These are phyloP conservation scores for Ormyrus pomaceus DNA, from an alignment of 2,888 invertebrate species.

Conservation along the genomic window DNA sequence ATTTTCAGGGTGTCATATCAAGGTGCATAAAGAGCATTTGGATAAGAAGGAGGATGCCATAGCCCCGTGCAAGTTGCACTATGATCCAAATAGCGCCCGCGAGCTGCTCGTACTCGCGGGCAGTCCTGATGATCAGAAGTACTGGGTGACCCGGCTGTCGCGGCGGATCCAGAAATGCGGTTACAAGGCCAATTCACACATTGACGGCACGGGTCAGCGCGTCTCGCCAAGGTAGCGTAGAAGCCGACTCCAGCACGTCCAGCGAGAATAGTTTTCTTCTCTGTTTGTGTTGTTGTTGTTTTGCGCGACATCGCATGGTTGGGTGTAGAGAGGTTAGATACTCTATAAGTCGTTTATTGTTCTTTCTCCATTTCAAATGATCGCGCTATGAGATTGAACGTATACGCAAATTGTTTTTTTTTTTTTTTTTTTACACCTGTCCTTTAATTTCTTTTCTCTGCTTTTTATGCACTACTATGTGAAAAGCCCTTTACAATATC, in stretches of 20 bases:
- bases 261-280: constrained; percentile 72
- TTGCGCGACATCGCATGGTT: constrained; percentile 69
- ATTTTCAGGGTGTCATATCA: constrained; percentile 91
- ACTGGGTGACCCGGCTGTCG: constrained; percentile 94
- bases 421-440: background rate
- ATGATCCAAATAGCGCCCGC: constrained; percentile 94
- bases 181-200: constrained; percentile 87
- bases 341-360: constrained; percentile 63
- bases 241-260: constrained; percentile 63
- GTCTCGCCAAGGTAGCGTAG: constrained; percentile 85
- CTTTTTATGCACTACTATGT: background rate
- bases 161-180: constrained; percentile 95
- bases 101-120: constrained; percentile 94
- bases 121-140: constrained; percentile 90
- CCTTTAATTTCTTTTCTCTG: too few species aligned
- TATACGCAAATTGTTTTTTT: background rate
- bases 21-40: constrained; percentile 98
- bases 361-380: constrained; percentile 29
- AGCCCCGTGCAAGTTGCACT: constrained; percentile 97
- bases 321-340: constrained; percentile 72
- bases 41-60: constrained; percentile 89
- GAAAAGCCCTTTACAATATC: background rate
- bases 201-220: constrained; percentile 73
- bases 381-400: background rate
- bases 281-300: constrained; percentile 65